phyloP scores from a whole-genome alignment of 2,113 vertebrate genomes.

The Lampris incognitus region DNA sequence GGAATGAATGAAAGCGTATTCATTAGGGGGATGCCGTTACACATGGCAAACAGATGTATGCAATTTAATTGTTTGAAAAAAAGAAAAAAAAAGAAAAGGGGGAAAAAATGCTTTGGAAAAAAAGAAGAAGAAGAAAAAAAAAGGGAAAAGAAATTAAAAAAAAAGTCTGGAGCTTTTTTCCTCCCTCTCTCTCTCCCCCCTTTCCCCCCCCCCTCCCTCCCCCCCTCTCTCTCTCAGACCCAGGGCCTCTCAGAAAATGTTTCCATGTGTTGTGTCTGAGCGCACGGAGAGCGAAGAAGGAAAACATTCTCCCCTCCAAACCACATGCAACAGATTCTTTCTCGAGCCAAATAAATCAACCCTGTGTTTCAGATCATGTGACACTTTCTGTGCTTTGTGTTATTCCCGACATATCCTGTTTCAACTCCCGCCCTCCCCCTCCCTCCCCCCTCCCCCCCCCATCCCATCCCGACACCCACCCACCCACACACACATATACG shows the following conservation, averaged over 20 bases:
- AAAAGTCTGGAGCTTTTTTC: constrained; percentile 72
- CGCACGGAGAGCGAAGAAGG: constrained; percentile 71
- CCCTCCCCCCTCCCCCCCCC: constrained; percentile 10
- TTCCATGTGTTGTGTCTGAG: constrained; percentile 83
- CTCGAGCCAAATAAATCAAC: constrained; percentile 82
- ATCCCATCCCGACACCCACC: constrained; percentile 2
- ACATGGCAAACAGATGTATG: constrained; percentile 78
- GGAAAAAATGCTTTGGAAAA: constrained; percentile 66
- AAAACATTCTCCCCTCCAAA: constrained; percentile 80
- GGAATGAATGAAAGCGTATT: constrained; percentile 47
- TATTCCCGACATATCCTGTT: constrained; percentile 80
- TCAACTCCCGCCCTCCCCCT: constrained; percentile 26
- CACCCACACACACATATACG: constrained; percentile 8
- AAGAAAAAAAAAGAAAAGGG: constrained; percentile 25
- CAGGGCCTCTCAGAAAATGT: constrained; percentile 79
- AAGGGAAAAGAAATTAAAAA: constrained; percentile 44
- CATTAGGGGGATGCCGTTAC: constrained; percentile 60
- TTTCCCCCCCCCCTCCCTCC: too few species aligned
- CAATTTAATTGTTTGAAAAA: constrained; percentile 67
- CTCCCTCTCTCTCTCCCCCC: too few species aligned
- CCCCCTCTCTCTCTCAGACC: constrained; percentile 54
- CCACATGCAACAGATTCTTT: constrained; percentile 82
- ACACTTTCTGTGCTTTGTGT: constrained; percentile 79
- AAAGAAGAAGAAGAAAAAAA: constrained; percentile 74
- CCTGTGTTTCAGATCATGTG: constrained; percentile 79